Evolutionary conservation across 2,113 vertebrate species (phyloP), one percentile per base, ranked within the genome.

Genomic region (Plotosus lineatus): DNA sequence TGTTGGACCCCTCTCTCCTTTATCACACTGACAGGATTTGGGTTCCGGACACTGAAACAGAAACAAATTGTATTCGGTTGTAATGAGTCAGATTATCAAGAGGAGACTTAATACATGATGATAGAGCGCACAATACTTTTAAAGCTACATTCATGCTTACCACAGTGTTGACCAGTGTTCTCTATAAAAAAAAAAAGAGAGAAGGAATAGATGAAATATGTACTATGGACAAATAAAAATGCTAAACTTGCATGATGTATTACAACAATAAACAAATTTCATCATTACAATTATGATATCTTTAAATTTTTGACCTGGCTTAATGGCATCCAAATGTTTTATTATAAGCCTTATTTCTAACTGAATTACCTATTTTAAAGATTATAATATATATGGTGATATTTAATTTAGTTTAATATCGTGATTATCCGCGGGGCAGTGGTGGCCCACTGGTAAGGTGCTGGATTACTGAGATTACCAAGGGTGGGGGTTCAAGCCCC

Each of bases 1-100:
- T 79, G 91, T 88, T 7, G 88, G 85, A 0, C 96, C 95, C 80
- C 88, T 90, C 26, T 92, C 87, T 42, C 95, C 96, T 76, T 92
- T 94, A 53, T 94, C 93, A 91, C 95, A 97, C 26, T 69, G 79
- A 60, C 95, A 97, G 19, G 31, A 85, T 83, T 92, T 94, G 11
- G 0, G 88, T 82, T 89, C 87, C 3, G 90, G 90, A 84, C 96
- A 98, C 96, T 98, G 81, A 40, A 88, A 90, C 23, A 74, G 73
- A 84, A 31, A 60, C 42, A 21, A 78, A 31, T 31, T 19, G 28
- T 26, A n/a, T 31, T 31, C 23, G 33, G 38, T 5, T 50, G 33
- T 40, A 65, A 65, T 4, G 33, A 38, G 0, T 40, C 1, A 65
- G 9, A 40, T 63, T 23, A 42, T 36, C 17, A 36, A 36, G 15